phyloP scores from a whole-genome alignment of 1,140 invertebrate species.

The Matsumurasca onukii region DNA sequence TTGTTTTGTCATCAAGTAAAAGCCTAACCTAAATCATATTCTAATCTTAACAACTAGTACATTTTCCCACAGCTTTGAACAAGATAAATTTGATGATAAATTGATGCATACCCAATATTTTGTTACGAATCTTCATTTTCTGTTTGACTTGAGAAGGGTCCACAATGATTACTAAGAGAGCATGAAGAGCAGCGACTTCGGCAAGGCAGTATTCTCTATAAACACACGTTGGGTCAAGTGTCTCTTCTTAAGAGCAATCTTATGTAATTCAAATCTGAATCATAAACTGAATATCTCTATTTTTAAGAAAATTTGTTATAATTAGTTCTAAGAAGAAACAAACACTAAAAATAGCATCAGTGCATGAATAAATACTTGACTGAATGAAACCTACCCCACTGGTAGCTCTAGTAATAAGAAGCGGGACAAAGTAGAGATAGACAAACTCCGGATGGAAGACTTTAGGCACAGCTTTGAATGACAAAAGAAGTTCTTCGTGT shows the following conservation, averaged over 20 bases:
- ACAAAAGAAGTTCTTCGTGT: slow-evolving; percentile 45
- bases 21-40: too few species aligned
- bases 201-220: slow-evolving; percentile 20
- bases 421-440: slow-evolving; percentile 14
- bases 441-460: slow-evolving; percentile 23
- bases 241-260: neutral
- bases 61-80: too few species aligned
- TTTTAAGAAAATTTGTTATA: too few species aligned
- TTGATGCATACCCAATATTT: slow-evolving; percentile 11
- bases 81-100: too few species aligned
- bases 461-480: slow-evolving; percentile 4
- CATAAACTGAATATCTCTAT: too few species aligned
- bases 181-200: slow-evolving; percentile 8
- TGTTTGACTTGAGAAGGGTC: slow-evolving; percentile 59
- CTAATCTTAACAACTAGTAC: too few species aligned
- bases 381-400: neutral
- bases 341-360: too few species aligned
- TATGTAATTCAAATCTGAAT: too few species aligned
- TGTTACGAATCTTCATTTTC: slow-evolving; percentile 46
- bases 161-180: slow-evolving; percentile 61
- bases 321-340: too few species aligned
- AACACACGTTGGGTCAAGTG: neutral
- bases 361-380: too few species aligned
- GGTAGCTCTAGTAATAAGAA: slow-evolving; percentile 1
- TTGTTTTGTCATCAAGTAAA: too few species aligned